These are phyloP conservation scores for Seira ritae DNA, from an alignment of 2,888 invertebrate species.

Conservation along the genomic window DNA sequence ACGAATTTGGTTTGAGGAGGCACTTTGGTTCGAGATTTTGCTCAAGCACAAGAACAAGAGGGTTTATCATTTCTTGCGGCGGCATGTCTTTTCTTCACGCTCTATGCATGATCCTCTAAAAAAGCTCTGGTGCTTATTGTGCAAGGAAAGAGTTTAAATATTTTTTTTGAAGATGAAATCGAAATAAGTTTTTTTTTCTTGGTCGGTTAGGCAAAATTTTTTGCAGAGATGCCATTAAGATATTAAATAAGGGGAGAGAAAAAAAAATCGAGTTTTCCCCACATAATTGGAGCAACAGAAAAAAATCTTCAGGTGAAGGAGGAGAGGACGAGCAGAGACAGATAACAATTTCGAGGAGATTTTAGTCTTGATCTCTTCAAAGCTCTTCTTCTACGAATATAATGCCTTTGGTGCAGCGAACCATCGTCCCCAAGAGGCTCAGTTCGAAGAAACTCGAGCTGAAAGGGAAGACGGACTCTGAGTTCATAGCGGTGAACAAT, in stretches of 20 bases:
- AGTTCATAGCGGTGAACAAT: conserved; percentile 91
- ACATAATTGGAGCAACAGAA: neutral
- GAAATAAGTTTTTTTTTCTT: neutral
- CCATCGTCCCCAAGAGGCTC: conserved; percentile 65
- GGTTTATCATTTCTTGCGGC: no score
- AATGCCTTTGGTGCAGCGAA: conserved; percentile 71
- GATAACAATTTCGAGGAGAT: neutral
- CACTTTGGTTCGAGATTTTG: no score
- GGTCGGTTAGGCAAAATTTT: neutral
- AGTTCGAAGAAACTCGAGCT: conserved; percentile 69
- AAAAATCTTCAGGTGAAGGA: neutral
- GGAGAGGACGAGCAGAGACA: neutral
- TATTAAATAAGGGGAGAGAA: neutral
- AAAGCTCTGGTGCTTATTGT: neutral
- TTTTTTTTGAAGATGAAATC: neutral
- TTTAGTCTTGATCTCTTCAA: no score
- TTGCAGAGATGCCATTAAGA: neutral
- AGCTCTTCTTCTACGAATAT: neutral
- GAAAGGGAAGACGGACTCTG: conserved; percentile 75
- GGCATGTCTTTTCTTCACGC: no score
- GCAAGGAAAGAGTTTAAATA: neutral
- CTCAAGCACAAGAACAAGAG: no score
- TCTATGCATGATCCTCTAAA: no score
- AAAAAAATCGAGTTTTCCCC: neutral
- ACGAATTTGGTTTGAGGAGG: no score